Base-by-base conservation (phyloP, 2,113 vertebrate species). In the Pica pica region DNA sequence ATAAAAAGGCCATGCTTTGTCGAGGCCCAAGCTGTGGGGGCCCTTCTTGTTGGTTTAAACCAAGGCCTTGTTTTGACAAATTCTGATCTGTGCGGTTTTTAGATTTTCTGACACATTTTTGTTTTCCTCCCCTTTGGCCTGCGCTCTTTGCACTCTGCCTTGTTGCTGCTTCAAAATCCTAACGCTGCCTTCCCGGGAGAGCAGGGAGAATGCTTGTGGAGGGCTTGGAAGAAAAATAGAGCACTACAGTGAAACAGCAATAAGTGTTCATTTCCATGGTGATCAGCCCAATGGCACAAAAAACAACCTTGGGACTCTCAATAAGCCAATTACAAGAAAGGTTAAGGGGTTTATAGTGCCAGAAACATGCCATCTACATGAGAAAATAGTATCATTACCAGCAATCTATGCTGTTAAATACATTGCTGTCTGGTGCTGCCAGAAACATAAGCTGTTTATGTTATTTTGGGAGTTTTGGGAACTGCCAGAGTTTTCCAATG, bases 21-120 rank as follows among this genome's bases (percentile, higher is more conserved):
- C 98, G 98, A 97, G 97, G 97, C 98, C 97, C 95, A 90, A 97
- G 98, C 98, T 98, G 97, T 97, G 97, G 96, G 97, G 98, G 97
- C 98, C 97, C 91, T 98, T 97, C 94, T 97, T 98, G 98, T 99
- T 98, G 98, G 97, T 98, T 98, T 99, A 98, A 98, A 98, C 97
- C 98, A 97, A 98, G 98, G 98, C 98, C 99, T 98, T 99, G 98
- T 99, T 99, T 98, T 99, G 99, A 99, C 99, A 99, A 98, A 98
- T 99, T 98, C 97, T 98, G 98, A 98, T 98, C 98, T 98, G 98
- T 97, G 97, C 74, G 16, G 94, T 97, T 98, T 98, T 99, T 98
- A 98, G 98, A 98, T 98, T 97, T 97, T 98, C 98, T 97, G 97
- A 98, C 98, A 97, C 97, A 88, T 98, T 97, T 98, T 98, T 98